A percentile compares a stretch with the other conserved stretches of the same genome.
These are phyloP conservation scores for Syrista parreyssii DNA, from an alignment of 2,888 invertebrate genomes.

Conservation along the genomic window DNA sequence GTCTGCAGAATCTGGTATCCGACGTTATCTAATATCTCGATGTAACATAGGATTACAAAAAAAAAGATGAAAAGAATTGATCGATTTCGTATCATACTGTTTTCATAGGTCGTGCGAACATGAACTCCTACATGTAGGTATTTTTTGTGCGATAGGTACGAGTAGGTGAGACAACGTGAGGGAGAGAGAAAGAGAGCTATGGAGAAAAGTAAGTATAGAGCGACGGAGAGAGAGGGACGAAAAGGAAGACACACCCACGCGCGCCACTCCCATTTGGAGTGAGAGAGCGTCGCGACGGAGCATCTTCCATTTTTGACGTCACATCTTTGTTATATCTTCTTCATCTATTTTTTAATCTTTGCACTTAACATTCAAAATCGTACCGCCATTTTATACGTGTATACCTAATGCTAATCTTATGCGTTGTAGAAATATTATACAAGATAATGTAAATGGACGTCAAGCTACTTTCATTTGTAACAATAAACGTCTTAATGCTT, in stretches of 20 bases:
- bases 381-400: background rate
- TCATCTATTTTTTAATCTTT: background rate
- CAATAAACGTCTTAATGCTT: background rate
- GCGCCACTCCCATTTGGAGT: slow-evolving; percentile 58
- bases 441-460: background rate
- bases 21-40: background rate
- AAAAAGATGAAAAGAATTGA: background rate
- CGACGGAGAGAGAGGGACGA: background rate
- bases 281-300: slow-evolving; percentile 22
- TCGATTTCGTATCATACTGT: background rate
- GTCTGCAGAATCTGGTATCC: background rate
- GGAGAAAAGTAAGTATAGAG: background rate
- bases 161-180: background rate
- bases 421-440: background rate
- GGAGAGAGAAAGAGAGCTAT: background rate
- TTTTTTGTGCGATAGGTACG: background rate
- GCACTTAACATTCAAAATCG: background rate
- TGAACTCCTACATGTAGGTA: background rate
- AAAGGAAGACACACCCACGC: slow-evolving; percentile 55
- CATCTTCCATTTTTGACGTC: slow-evolving; percentile 10
- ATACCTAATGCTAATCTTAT: background rate
- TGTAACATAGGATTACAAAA: background rate
- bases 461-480: background rate
- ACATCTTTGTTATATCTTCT: background rate
- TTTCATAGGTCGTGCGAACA: background rate